Evolutionary conservation across 2,113 vertebrate genomes (phyloP).

Genomic region (Leptosomus discolor): DNA sequence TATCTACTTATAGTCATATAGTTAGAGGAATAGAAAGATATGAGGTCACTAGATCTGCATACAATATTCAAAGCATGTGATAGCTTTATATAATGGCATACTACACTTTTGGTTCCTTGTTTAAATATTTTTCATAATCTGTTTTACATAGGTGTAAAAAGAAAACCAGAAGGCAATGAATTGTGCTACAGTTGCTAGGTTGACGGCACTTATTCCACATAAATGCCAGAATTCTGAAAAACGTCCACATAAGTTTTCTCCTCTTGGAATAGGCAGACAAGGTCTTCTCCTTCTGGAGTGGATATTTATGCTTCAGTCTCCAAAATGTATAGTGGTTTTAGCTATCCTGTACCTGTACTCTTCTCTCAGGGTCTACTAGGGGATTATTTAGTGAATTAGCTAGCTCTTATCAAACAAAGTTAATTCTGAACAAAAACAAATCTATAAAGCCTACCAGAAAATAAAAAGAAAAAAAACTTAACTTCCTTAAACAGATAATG

Average conservation of each 20-base stretch:
- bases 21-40: background rate
- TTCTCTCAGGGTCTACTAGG: background rate
- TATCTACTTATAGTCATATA: background rate
- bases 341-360: background rate
- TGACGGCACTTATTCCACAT: background rate
- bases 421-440: background rate
- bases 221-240: background rate
- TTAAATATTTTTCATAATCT: background rate
- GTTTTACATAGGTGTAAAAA: background rate
- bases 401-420: background rate
- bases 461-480: background rate
- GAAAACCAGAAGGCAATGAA: background rate
- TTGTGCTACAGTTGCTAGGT: background rate
- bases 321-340: background rate
- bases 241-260: rapidly evolving
- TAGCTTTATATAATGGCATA: background rate
- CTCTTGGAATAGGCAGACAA: background rate
- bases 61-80: background rate
- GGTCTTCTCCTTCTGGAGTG: background rate
- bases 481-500: background rate
- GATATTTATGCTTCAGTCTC: background rate
- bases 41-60: background rate
- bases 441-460: background rate
- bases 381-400: background rate
- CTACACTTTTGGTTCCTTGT: background rate